phyloP scores from a whole-genome alignment of 2,113 vertebrate genomes.

The Smithornis capensis region DNA sequence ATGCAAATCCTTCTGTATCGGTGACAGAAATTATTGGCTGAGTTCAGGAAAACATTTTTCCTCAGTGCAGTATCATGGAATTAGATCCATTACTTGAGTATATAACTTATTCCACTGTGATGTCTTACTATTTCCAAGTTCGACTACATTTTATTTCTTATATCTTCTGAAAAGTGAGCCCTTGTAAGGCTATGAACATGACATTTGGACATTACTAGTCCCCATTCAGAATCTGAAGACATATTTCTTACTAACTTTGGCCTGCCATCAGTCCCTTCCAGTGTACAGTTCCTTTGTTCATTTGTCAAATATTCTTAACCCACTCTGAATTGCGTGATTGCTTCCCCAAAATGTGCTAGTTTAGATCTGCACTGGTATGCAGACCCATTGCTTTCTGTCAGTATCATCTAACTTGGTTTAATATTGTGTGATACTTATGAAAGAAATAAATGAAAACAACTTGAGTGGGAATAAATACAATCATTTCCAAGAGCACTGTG shows the following conservation, averaged over 20 bases:
- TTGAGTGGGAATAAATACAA: neutral
- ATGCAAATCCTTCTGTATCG: neutral
- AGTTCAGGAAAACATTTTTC: neutral
- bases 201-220: neutral
- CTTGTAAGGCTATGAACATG: neutral
- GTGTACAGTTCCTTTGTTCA: neutral
- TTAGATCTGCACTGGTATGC: neutral
- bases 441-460: neutral
- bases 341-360: neutral
- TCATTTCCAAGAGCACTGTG: neutral
- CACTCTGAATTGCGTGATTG: neutral
- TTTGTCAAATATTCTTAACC: neutral
- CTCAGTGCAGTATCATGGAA: neutral
- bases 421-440: neutral
- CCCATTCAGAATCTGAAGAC: neutral
- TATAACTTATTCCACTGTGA: neutral
- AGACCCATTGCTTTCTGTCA: neutral
- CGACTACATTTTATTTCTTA: neutral
- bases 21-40: neutral
- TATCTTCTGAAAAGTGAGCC: neutral
- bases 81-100: neutral
- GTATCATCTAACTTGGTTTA: neutral
- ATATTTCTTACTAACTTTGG: neutral
- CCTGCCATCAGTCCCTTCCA: neutral
- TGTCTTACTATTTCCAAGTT: neutral